phyloP scores from a whole-genome alignment of 2,113 vertebrate species.

The Marmota monax region DNA sequence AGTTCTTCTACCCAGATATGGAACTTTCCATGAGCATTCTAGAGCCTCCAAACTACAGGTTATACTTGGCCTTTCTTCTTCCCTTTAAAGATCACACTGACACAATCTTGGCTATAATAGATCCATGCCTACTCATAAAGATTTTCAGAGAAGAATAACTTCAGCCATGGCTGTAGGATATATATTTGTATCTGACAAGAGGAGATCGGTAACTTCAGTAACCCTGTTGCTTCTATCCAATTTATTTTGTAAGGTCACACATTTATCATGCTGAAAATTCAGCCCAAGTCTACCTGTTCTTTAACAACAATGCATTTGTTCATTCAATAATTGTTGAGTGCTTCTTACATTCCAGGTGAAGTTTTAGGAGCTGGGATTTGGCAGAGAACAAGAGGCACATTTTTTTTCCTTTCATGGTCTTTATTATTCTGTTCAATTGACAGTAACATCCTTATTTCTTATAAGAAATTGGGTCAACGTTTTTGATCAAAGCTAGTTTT shows the following conservation, averaged over 20 bases:
- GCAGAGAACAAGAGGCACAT: background rate
- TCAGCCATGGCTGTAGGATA: background rate
- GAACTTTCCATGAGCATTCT: background rate
- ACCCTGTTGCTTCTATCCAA: background rate
- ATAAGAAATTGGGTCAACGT: constrained; percentile 45
- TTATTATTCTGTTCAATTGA: constrained; percentile 28
- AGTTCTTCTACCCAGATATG: background rate
- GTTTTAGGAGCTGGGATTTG: background rate
- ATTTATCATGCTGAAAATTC: background rate
- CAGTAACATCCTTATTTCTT: constrained; percentile 37
- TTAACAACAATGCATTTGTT: background rate
- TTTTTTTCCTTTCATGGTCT: background rate
- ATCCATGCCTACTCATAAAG: background rate
- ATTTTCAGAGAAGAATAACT: constrained; percentile 16
- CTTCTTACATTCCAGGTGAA: background rate
- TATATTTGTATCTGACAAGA: too few relatives aligned
- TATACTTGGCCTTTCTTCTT: background rate
- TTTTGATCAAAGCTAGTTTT: constrained; percentile 64
- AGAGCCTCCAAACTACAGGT: background rate
- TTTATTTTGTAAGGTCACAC: background rate
- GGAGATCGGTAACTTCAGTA: too few relatives aligned
- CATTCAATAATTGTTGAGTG: background rate
- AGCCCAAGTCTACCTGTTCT: background rate
- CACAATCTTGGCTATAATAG: background rate
- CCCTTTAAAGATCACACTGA: background rate